These are phyloP conservation scores for Cyprinodon brontotheroides DNA, from an alignment of 2,113 vertebrate genomes.

Conservation along the genomic window DNA sequence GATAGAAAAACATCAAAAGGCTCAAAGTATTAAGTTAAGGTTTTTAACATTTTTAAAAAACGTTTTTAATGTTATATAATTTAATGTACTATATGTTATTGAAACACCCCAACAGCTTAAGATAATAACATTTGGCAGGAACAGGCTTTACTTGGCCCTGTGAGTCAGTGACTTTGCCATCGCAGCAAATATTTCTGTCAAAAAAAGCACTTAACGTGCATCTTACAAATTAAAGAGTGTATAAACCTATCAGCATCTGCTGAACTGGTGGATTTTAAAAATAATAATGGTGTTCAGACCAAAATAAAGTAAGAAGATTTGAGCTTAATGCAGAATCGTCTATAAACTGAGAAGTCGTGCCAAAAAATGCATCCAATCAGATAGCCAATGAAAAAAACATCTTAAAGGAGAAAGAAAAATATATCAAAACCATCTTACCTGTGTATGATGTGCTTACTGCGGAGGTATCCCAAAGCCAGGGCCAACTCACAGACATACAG, in stretches of 20 bases:
- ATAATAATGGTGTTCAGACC: constrained; percentile 34
- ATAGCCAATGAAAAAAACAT: constrained; percentile 25
- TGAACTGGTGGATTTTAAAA: constrained; percentile 35
- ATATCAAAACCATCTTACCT: constrained; percentile 78
- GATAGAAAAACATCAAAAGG: too few relatives aligned
- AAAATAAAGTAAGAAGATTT: constrained; percentile 49
- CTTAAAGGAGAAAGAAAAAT: background rate
- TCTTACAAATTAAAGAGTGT: constrained; percentile 53
- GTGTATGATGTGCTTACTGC: constrained; percentile 91
- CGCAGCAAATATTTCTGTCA: constrained; percentile 47
- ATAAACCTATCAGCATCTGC: constrained; percentile 22
- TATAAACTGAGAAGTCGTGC: constrained; percentile 27
- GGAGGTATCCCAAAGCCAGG: constrained; percentile 92
- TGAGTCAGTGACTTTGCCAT: constrained; percentile 13
- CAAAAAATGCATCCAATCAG: constrained; percentile 30
- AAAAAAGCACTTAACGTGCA: constrained; percentile 62
- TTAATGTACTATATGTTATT: constrained; percentile 15
- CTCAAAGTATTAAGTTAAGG: background rate
- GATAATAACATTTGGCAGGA: constrained; percentile 56
- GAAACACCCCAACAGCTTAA: constrained; percentile 43
- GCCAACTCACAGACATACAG: constrained; percentile 93
- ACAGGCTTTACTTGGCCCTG: constrained; percentile 45
- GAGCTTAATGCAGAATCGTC: constrained; percentile 36
- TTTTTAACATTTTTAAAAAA: constrained; percentile 1
- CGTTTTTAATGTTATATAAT: constrained; percentile 1